Percentiles rank a stretch among this genome's conserved stretches.
Evolutionary conservation across 1,140 invertebrate genomes (phyloP).

Genomic region (Caenorhabditis brenneri): DNA sequence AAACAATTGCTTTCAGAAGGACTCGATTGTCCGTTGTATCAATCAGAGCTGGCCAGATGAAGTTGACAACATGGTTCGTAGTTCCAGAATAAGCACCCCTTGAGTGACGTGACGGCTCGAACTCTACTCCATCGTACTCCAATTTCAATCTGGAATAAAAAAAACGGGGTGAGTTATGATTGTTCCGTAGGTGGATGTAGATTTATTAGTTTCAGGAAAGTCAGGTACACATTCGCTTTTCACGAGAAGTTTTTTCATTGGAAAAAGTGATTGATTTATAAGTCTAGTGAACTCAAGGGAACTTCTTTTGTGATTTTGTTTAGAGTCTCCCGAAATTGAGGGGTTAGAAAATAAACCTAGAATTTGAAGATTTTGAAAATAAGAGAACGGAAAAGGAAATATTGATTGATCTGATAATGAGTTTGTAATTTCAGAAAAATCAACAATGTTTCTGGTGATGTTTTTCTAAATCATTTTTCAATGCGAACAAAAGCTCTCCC

Average conservation of each 20-base stretch:
- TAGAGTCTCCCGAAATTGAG: too few species aligned
- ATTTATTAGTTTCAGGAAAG: constrained; percentile 4
- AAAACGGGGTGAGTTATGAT: constrained; percentile 72
- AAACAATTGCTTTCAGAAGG: constrained; percentile 79
- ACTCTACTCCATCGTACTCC: constrained; percentile 46
- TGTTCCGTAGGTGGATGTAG: constrained; percentile 62
- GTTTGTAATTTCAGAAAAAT: too few species aligned
- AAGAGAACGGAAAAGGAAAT: too few species aligned
- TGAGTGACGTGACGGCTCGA: constrained; percentile 35
- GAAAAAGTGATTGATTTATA: not conserved
- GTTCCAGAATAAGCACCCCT: constrained; percentile 32
- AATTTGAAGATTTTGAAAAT: too few species aligned
- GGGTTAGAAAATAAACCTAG: too few species aligned
- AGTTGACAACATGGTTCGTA: constrained; percentile 74
- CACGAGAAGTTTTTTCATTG: not conserved
- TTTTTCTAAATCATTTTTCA: too few species aligned
- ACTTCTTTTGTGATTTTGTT: too few species aligned
- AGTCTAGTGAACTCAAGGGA: too few species aligned
- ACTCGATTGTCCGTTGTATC: constrained; percentile 77
- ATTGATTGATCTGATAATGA: too few species aligned
- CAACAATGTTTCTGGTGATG: too few species aligned
- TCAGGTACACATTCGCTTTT: not conserved
- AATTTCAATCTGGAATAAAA: constrained; percentile 44
- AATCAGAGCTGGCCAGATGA: constrained; percentile 79
- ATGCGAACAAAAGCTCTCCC: too few species aligned